Base-by-base conservation (phyloP, 1,140 invertebrate genomes). In the Camponotus vicinus region DNA sequence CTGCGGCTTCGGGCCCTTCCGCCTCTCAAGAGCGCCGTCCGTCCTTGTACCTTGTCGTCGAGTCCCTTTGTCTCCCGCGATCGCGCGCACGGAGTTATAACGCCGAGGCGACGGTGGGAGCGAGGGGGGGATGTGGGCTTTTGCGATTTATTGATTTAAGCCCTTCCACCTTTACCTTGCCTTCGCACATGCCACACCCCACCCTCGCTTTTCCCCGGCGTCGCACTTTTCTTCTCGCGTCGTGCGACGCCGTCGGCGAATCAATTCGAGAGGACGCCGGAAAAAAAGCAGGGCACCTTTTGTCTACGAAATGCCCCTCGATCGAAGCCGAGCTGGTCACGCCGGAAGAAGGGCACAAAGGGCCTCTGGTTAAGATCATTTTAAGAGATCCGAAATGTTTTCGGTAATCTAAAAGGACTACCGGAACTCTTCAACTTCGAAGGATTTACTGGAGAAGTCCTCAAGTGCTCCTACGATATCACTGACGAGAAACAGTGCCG, bases 61-160 rank as follows among this genome's bases (percentile, higher is more conserved):
- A 89, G 88, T 89, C 88, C 86, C 88, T 89, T 89, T 89, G 88
- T 89, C 88, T 89, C 88, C 75, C 70, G 75, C 77, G 87, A 88
- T 89, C 87, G 88, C 88, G 85, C 80, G 80, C 88, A 82, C 88
- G 59, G 67, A 89, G 88, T 89, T 89, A 89, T 89, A 89, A 89
- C 73, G 84, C 88, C 80, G 86, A 82, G 84, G 77, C 52, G 88
- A 73, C 71, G 78, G 66, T 49, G 40, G n/a, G 27, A 37, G 69
- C 13, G 76, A 84, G 83, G 64, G 87, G 63, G 67, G 76, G 83
- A 52, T 88, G 88, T 76, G 80, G 88, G 88, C 88, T 89, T 89
- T 89, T 83, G 88, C 88, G 88, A 89, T 89, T 89, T 89, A 89
- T 89, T 89, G 88, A 89, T 89, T 89, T 89, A 89, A 89, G 88